Percentiles rank a stretch among this genome's conserved stretches.
Conservation (phyloP, 1,140 invertebrate species). For the Elysia chlorotica region DNA sequence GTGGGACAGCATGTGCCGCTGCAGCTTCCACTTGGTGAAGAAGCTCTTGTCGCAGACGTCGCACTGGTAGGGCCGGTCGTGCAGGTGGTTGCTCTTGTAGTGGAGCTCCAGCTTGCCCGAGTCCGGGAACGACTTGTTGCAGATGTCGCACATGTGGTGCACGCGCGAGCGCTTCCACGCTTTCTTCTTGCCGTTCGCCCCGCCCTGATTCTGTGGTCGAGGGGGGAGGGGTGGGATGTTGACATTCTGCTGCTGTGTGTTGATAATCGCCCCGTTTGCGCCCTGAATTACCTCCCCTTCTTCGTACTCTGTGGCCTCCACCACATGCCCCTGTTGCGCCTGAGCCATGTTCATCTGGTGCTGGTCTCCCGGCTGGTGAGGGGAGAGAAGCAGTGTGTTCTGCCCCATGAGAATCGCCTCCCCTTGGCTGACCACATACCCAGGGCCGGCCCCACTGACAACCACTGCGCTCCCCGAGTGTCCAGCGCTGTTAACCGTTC, state of each 20-base stretch:
- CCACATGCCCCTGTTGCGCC: neutral
- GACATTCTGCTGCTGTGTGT: no score
- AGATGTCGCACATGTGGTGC: constrained; percentile 21
- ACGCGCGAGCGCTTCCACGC: neutral
- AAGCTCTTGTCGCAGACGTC: constrained; percentile 24
- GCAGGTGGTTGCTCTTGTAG: constrained; percentile 13
- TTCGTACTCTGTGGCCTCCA: constrained; percentile 7
- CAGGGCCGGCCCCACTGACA: neutral
- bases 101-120: constrained; percentile 17
- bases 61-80: constrained; percentile 24
- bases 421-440: constrained; percentile 8
- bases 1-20: constrained; percentile 22
- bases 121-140: constrained; percentile 16
- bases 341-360: no score
- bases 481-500: neutral
- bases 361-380: neutral
- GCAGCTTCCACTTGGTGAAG: constrained; percentile 16
- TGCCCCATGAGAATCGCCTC: no score
- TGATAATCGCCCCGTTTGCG: constrained; percentile 12
- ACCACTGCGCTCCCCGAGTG: no score
- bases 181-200: constrained; percentile 6
- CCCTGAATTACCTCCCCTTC: constrained; percentile 12
- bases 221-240: no score
- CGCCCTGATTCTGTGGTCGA: no score
- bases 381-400: no score